phyloP scores from a whole-genome alignment of 2,888 invertebrate genomes.

The Pantelozetes paolii region DNA sequence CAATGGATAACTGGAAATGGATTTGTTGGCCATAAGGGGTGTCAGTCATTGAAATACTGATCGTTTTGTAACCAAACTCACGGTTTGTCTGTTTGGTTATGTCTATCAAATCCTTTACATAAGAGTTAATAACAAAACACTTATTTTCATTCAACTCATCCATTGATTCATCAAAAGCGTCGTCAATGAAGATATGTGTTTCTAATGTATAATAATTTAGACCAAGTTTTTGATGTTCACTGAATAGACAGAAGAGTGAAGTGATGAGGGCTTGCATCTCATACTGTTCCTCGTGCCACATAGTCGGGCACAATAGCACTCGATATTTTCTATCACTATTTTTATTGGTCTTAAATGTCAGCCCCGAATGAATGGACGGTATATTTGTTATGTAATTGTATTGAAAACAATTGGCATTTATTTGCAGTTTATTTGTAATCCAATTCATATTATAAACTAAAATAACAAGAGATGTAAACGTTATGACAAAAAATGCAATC shows the following conservation, averaged over 20 bases:
- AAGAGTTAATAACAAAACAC: not conserved
- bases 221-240: not conserved
- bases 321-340: not conserved
- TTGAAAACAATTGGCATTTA: not conserved
- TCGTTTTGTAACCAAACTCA: not conserved
- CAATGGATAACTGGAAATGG: not conserved
- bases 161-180: conserved; percentile 7
- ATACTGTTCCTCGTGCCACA: conserved; percentile 24
- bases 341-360: not conserved
- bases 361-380: not conserved
- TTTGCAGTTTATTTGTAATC: not conserved
- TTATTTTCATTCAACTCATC: conserved; percentile 22
- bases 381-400: not conserved
- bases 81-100: not conserved
- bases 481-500: not conserved
- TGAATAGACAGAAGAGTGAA: conserved; percentile 4
- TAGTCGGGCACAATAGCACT: conserved; percentile 13
- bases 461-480: not conserved
- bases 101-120: conserved; percentile 4
- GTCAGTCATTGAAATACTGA: not conserved
- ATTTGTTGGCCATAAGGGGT: conserved; percentile 32
- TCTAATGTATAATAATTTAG: not conserved
- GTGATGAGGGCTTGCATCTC: conserved; percentile 25
- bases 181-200: conserved; percentile 29
- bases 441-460: not conserved